Evolutionary conservation across 92 coral and sea anemone genomes (phyloP).

Genomic region (Phymanthus crucifer): DNA sequence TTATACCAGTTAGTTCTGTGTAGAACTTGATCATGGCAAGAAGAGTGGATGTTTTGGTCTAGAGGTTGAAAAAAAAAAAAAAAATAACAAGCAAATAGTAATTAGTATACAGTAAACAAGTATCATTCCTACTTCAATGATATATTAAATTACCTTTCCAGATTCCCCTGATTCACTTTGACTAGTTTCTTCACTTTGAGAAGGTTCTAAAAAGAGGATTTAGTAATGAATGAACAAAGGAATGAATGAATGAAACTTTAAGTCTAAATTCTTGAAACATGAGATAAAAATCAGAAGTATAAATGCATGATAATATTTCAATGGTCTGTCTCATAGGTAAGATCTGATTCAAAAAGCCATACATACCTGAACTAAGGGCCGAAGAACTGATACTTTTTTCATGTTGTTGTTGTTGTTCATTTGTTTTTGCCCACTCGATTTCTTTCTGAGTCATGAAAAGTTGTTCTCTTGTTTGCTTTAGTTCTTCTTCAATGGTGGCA

Average conservation of each 20-base stretch:
- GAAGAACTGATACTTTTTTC: not conserved
- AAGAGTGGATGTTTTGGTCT: not conserved
- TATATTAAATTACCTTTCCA: not conserved
- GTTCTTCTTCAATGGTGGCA: slow-evolving; percentile 57
- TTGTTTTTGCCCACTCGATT: slow-evolving; percentile 16
- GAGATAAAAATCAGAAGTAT: too few relatives aligned
- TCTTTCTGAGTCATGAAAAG: slow-evolving; percentile 32
- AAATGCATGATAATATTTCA: too few relatives aligned
- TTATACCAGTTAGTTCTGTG: slow-evolving; percentile 75
- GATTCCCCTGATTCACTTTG: not conserved
- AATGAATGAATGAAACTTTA: not conserved
- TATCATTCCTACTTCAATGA: not conserved
- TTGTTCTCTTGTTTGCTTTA: slow-evolving; percentile 60
- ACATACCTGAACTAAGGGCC: not conserved
- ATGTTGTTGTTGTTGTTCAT: not conserved
- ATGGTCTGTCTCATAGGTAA: not conserved
- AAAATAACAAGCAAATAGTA: not conserved
- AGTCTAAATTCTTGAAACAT: too few relatives aligned
- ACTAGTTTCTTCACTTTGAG: not conserved
- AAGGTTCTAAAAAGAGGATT: not conserved
- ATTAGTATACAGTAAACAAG: not conserved
- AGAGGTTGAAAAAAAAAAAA: not conserved
- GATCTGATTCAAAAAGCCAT: not conserved
- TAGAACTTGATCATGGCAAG: slow-evolving; percentile 58
- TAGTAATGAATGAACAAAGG: not conserved